These are phyloP conservation scores for Amblyjoppa proteus DNA, from an alignment of 2,888 invertebrate species.

Conservation along the genomic window DNA sequence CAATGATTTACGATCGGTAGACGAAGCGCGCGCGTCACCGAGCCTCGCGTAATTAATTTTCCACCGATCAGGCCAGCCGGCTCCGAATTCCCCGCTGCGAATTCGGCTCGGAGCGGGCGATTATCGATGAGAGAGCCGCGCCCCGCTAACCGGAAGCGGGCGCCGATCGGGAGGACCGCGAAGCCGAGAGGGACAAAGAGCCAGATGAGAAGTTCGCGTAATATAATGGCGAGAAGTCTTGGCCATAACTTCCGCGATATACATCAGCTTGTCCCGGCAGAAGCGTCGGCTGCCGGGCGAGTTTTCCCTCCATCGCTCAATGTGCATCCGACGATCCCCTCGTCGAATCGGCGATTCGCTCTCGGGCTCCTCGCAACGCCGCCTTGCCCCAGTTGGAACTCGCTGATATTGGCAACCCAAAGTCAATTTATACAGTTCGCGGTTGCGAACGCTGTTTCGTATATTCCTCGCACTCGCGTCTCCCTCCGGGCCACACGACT, in stretches of 20 bases:
- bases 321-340: slow-evolving; percentile 19
- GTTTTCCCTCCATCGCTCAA: slow-evolving; percentile 30
- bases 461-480: not conserved
- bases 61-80: slow-evolving; percentile 56
- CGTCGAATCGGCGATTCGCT: not conserved
- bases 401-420: slow-evolving; percentile 73
- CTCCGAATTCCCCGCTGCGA: slow-evolving; percentile 30
- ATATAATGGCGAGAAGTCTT: slow-evolving; percentile 63
- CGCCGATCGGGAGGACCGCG: not conserved
- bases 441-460: slow-evolving; percentile 30
- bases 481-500: not conserved
- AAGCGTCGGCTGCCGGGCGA: slow-evolving; percentile 11
- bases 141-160: not conserved
- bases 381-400: slow-evolving; percentile 63
- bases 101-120: slow-evolving; percentile 36
- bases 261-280: slow-evolving; percentile 17
- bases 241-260: slow-evolving; percentile 70
- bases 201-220: slow-evolving; percentile 55
- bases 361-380: slow-evolving; percentile 15
- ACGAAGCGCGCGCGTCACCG: slow-evolving; percentile 36
- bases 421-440: slow-evolving; percentile 68
- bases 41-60: slow-evolving; percentile 61
- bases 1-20: slow-evolving; percentile 62
- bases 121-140: slow-evolving; percentile 69
- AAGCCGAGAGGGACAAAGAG: slow-evolving; percentile 10